Conservation (phyloP, 2,797 vertebrate genomes). For the Lates japonicus region DNA sequence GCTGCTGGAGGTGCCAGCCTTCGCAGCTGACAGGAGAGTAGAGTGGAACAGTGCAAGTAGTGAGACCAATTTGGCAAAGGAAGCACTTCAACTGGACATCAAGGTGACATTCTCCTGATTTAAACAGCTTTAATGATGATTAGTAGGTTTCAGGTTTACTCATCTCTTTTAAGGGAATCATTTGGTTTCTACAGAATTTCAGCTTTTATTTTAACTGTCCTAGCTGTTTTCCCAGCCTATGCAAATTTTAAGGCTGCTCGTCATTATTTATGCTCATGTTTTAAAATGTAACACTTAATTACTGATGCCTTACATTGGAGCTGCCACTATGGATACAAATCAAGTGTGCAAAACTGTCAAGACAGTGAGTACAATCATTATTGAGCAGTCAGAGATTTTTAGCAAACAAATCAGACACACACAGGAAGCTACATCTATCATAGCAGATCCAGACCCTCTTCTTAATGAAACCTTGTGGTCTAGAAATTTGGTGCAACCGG, state of each 20-base stretch:
- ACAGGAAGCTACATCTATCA: too few relatives aligned
- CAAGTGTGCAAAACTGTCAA: too few relatives aligned
- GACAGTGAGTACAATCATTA: not conserved
- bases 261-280: constrained; percentile 6
- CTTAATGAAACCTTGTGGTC: not conserved
- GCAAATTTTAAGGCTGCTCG: not conserved
- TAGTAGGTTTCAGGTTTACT: not conserved
- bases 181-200: not conserved
- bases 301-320: not conserved
- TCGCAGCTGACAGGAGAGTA: constrained; percentile 74
- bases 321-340: not conserved
- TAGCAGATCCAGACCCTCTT: not conserved
- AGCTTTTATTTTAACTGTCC: not conserved
- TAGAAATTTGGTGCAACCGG: not conserved
- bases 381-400: not conserved
- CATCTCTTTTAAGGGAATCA: not conserved
- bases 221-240: not conserved
- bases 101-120: not conserved
- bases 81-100: not conserved
- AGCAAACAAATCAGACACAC: not conserved
- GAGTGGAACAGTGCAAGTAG: not conserved
- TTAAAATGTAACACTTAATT: not conserved
- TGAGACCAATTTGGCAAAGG: not conserved
- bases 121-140: not conserved
- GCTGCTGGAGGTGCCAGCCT: constrained; percentile 80